These are phyloP conservation scores for Brachionichthys hirsutus DNA, from an alignment of 2,113 vertebrate species.

Conservation along the genomic window DNA sequence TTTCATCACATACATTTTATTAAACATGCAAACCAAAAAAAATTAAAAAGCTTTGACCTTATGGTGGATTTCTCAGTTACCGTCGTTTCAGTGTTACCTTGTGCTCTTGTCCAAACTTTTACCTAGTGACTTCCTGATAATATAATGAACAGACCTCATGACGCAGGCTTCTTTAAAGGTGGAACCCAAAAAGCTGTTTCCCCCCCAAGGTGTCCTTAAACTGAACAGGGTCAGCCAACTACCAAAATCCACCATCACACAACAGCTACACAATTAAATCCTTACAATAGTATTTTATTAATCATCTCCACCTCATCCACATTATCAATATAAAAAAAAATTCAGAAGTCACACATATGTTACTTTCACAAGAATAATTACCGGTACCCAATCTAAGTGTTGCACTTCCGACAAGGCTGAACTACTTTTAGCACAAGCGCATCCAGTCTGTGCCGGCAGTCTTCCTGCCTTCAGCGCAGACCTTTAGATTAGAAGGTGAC, in stretches of 20 bases:
- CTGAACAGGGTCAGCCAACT: too few species aligned
- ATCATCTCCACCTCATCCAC: constrained; percentile 55
- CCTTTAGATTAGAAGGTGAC: constrained; percentile 76
- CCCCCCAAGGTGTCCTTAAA: too few species aligned
- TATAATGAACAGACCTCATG: constrained; percentile 18
- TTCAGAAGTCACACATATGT: constrained; percentile 67
- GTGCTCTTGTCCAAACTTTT: constrained; percentile 11
- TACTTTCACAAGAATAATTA: constrained; percentile 61
- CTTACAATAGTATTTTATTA: constrained; percentile 74
- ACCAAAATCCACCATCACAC: neutral
- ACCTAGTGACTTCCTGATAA: constrained; percentile 21
- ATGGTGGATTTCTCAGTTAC: too few species aligned
- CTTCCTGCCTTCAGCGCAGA: constrained; percentile 93
- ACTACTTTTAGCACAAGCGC: constrained; percentile 66
- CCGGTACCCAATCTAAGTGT: constrained; percentile 65
- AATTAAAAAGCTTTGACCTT: too few species aligned
- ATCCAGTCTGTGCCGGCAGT: constrained; percentile 92
- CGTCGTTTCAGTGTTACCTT: neutral
- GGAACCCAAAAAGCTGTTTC: too few species aligned
- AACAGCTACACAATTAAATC: constrained; percentile 41
- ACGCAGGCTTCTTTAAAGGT: neutral
- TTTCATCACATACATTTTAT: too few species aligned
- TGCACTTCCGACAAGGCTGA: constrained; percentile 69
- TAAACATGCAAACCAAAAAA: too few species aligned
- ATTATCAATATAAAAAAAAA: constrained; percentile 78